phyloP scores from a whole-genome alignment of 2,888 invertebrate species.

The Stenodera caucasica region DNA sequence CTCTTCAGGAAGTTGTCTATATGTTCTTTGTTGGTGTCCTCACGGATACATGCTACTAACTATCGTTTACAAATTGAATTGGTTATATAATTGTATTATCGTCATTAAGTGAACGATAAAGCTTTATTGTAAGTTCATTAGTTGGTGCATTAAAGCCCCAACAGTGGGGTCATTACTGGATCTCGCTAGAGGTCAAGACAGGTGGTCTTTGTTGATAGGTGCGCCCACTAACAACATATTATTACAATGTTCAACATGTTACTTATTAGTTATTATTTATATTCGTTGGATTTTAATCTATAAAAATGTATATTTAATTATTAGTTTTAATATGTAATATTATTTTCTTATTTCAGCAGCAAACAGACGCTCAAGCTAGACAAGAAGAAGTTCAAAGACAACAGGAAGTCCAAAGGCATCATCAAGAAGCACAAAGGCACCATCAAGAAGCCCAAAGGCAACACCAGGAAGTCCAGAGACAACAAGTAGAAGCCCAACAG shows the following conservation, averaged over 20 bases:
- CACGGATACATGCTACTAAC: not conserved
- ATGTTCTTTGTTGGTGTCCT: not conserved
- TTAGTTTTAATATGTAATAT: not conserved
- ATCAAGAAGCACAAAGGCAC: slow-evolving; percentile 40
- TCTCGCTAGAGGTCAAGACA: slow-evolving; percentile 49
- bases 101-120: slow-evolving; percentile 16
- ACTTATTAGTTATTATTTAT: slow-evolving; percentile 13
- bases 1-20: slow-evolving; percentile 5
- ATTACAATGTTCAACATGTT: slow-evolving; percentile 12
- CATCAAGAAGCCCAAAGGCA: slow-evolving; percentile 48
- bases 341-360: slow-evolving; percentile 27
- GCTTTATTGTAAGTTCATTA: slow-evolving; percentile 21
- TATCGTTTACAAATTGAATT: slow-evolving; percentile 9
- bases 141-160: slow-evolving; percentile 20
- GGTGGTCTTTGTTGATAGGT: slow-evolving; percentile 46
- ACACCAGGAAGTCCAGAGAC: slow-evolving; percentile 38
- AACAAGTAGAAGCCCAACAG: slow-evolving; percentile 38
- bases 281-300: not conserved
- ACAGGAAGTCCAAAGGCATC: slow-evolving; percentile 36
- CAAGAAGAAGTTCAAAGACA: slow-evolving; percentile 51
- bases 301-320: slow-evolving; percentile 13
- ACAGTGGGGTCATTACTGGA: slow-evolving; percentile 45
- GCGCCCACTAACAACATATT: slow-evolving; percentile 31
- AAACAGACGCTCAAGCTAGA: slow-evolving; percentile 39
- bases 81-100: not conserved